Base-by-base conservation (phyloP, 2,113 vertebrate genomes). In the Leptobrachium ailaonicum region DNA sequence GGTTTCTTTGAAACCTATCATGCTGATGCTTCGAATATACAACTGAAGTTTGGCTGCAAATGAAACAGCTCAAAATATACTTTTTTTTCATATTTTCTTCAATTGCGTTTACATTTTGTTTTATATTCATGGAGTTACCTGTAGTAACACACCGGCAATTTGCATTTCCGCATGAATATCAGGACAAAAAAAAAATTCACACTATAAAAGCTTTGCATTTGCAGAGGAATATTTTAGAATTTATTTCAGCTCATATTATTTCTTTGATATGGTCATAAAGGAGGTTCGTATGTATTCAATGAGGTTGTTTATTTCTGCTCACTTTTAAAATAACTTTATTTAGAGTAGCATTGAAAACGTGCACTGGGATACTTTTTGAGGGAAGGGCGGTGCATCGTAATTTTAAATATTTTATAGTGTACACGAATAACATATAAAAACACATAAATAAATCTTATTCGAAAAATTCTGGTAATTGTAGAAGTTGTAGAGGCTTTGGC, bases 31-130 rank as follows among this genome's bases (percentile, higher is more conserved):
- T 4, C 40, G n/a, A 64, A 64, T 20, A 20, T 64, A 8, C 62
- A 64, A 64, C 4, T 64, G 32, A 64, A 20, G 20, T 32, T 20
- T 64, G 32, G 62, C 32, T 32, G 6, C n/a, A 64, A 1, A n/a
- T 64, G 20, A 64, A 64, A 40, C 62, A 64, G 62, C 56, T 60
- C 56, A 60, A 60, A 14, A 60, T 60, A 60, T 60, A 12, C 56
- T 0, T 60, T 60, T 12, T 54, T 54, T 54, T 54, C 20, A 32
- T 32, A 32, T 32, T 54, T 60, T 14, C 56, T 12, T 60, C 10
- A 60, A 60, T 60, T 60, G 56, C 56, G 5, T 58, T 11, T 64
- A 64, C 20, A 5, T 64, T 64, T 20, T 64, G 62, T 64, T 32
- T 10, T 20, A 20, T 64, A 32, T 64, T 64, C n/a, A 64, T 64